These are phyloP conservation scores for Pteria penguin DNA, from an alignment of 2,888 invertebrate species.

Conservation along the genomic window DNA sequence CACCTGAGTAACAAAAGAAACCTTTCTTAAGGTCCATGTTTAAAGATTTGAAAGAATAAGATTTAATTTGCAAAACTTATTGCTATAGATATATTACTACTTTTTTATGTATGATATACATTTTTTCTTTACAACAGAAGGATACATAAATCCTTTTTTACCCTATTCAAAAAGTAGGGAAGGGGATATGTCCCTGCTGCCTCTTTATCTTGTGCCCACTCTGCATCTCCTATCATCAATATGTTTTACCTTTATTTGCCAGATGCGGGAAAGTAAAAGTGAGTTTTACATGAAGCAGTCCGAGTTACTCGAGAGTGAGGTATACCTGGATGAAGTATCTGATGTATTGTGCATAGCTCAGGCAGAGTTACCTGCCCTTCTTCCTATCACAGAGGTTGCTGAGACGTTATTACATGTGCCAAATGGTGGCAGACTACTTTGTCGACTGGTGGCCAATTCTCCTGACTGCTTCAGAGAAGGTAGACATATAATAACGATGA, in stretches of 20 bases:
- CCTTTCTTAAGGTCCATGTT: too few relatives aligned
- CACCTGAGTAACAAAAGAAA: too few relatives aligned
- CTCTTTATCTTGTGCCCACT: too few relatives aligned
- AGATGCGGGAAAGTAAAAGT: constrained; percentile 81
- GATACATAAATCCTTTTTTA: too few relatives aligned
- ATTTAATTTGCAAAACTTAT: too few relatives aligned
- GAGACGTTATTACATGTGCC: constrained; percentile 94
- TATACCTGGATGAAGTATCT: constrained; percentile 96
- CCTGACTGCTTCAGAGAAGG: constrained; percentile 95
- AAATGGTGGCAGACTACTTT: constrained; percentile 93
- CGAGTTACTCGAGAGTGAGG: constrained; percentile 95
- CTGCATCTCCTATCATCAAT: not conserved
- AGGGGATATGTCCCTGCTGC: too few relatives aligned
- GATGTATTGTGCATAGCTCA: constrained; percentile 96
- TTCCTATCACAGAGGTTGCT: constrained; percentile 88
- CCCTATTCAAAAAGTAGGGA: too few relatives aligned
- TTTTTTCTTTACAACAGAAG: too few relatives aligned
- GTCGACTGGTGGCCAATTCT: constrained; percentile 95
- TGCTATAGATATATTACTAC: too few relatives aligned
- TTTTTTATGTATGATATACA: too few relatives aligned
- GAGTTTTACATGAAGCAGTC: constrained; percentile 86
- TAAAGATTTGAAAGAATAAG: too few relatives aligned
- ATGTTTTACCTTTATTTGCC: not conserved
- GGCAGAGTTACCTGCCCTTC: constrained; percentile 93
- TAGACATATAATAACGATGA: constrained; percentile 77